phyloP scores from a whole-genome alignment of 2,888 invertebrate genomes.

The Lasioglossum marginatum region DNA sequence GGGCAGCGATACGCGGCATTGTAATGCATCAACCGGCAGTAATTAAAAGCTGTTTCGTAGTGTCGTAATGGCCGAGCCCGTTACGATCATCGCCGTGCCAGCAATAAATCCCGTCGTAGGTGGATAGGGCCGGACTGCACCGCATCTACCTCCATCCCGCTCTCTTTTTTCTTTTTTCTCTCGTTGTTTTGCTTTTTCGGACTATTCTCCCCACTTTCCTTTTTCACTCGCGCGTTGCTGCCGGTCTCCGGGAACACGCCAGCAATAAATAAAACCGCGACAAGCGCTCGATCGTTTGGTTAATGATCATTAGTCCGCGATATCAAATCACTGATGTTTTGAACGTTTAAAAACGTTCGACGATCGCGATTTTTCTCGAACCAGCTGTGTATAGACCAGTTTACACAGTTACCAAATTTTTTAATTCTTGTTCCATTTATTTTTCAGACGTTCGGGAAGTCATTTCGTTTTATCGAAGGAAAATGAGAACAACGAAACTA shows the following conservation, averaged over 20 bases:
- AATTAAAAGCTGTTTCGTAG: constrained; percentile 73
- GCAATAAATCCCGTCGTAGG: constrained; percentile 62
- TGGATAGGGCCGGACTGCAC: constrained; percentile 39
- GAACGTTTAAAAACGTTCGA: constrained; percentile 1
- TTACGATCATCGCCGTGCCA: constrained; percentile 66
- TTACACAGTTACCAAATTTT: background rate
- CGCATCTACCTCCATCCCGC: constrained; percentile 14
- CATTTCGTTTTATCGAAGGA: too few species aligned
- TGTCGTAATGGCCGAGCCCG: constrained; percentile 65
- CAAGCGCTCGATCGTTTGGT: constrained; percentile 59
- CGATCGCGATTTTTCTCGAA: background rate
- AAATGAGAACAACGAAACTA: too few species aligned
- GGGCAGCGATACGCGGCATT: constrained; percentile 46
- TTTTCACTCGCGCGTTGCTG: constrained; percentile 22
- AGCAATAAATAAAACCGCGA: constrained; percentile 63
- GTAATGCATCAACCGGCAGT: constrained; percentile 71
- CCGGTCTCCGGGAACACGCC: constrained; percentile 34
- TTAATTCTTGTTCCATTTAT: background rate
- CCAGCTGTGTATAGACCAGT: accelerated
- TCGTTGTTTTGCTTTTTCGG: constrained; percentile 3
- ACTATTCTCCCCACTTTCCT: background rate
- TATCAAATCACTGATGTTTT: constrained; percentile 55
- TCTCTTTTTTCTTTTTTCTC: constrained; percentile 11
- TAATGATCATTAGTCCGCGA: constrained; percentile 56
- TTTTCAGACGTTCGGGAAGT: too few species aligned